These are phyloP conservation scores for Cryptocephalus primarius DNA, from an alignment of 2,888 invertebrate genomes.

Conservation along the genomic window DNA sequence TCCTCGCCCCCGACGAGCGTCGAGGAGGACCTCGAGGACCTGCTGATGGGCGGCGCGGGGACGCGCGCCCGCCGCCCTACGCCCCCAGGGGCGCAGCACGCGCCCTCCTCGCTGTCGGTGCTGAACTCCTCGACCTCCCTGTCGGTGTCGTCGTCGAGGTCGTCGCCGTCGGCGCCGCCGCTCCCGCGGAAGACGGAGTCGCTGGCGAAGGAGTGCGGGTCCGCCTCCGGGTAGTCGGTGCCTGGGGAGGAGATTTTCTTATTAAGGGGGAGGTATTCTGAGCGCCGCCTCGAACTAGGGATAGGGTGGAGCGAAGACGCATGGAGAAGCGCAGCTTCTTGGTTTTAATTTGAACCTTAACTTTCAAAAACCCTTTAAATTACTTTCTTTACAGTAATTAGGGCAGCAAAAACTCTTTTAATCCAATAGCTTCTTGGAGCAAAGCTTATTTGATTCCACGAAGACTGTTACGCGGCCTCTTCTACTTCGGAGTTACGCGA, in stretches of 20 bases:
- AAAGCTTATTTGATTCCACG: no score
- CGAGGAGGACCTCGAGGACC: slow-evolving; percentile 20
- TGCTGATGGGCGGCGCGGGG: background rate
- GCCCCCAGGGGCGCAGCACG: slow-evolving; percentile 13
- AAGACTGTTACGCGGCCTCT: no score
- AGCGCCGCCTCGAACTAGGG: no score
- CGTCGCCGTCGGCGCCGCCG: slow-evolving; percentile 39
- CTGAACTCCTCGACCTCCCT: slow-evolving; percentile 71
- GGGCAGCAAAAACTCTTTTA: no score
- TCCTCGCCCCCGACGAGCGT: slow-evolving; percentile 19
- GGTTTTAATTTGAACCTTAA: no score
- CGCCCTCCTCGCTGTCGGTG: slow-evolving; percentile 52
- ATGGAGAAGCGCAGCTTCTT: no score
- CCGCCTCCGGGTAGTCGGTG: slow-evolving; percentile 52
- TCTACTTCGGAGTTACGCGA: no score
- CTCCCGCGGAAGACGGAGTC: slow-evolving; percentile 59
- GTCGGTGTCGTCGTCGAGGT: slow-evolving; percentile 57
- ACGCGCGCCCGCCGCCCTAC: background rate
- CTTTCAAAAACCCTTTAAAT: no score
- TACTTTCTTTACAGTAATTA: no score
- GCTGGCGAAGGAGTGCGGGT: slow-evolving; percentile 57
- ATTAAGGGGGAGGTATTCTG: no score
- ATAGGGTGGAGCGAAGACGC: no score
- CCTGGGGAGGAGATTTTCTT: slow-evolving; percentile 46
- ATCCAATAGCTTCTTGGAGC: no score